Evolutionary conservation across 2,888 invertebrate species (phyloP), one percentile per base, ranked within the genome.

Genomic region (Molorchus minor): DNA sequence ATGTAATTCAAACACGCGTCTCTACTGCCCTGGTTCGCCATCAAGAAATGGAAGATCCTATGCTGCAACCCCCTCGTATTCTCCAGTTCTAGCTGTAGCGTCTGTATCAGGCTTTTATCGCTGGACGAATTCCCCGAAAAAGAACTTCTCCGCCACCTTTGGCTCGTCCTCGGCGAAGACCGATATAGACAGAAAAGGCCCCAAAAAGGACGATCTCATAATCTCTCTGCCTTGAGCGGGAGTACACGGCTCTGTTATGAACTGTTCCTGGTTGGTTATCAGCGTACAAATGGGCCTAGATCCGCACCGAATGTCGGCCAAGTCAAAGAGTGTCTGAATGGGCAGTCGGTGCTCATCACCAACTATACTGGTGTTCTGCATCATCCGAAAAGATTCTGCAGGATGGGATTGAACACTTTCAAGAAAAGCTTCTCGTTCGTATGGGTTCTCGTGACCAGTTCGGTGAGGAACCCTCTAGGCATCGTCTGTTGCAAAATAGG

Each of bases 161-260:
- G 92, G 92, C 78, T 94, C 93, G 79, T 97, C 97, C 76, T 98
- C 97, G 30, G 93, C 94, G 79, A 97, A 95, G 1, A 96, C 87
- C 0, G 97, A 96, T 0, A 97, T 88, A 7, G 90, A 89, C 65
- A 98, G 85, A 81, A 98, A 97, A 0, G 97, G 94, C 12, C 96
- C 97, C 4, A 99, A 85, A 76, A 89, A 94, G 56, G 94, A 92
- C 43, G 91, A 88, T 49, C 90, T 85, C 0, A 93, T 89, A 56
- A 97, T 84, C 81, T 98, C 98, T 36, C 95, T 84, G 0, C 98
- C 98, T 0, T 85, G 85, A 3, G 91, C 91, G 1, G 88, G 87
- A 1, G 92, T 91, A 68, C 90, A 85, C 1, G 89, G 80, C 7
- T 87, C 86, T 0, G 93, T 93, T 58, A 87, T 76, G 81, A 91